Base-by-base conservation (phyloP, 2,113 vertebrate genomes). In the Neoarius graeffei region DNA sequence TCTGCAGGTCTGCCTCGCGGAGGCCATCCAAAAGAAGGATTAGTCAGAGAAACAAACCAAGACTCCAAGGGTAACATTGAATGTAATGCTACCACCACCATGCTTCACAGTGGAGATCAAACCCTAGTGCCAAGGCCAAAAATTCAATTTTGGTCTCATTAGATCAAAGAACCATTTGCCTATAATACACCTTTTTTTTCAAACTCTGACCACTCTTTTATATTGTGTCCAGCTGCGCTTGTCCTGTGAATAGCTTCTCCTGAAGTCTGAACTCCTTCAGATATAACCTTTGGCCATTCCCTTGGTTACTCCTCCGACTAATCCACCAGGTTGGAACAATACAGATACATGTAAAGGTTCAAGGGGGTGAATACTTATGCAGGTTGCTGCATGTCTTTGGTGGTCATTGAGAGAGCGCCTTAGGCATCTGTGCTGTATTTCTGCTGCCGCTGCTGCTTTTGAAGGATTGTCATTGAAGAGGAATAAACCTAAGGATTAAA, bases 401-500 rank as follows among this genome's bases (percentile, higher is more conserved):
- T 81, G 77, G 50, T 59, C 77, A 71, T 17, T 69, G 13, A 48
- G 9, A 80, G 19, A 42, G 8, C 48, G 30, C n/a, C 60, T 14
- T 14, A 42, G 11, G 76, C 5, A 23, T 35, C 62, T 35, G 23
- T 4, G 8, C 59, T 23, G 5, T 20, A 27, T 15, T 30, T 66
- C 50, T 56, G 3, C 50, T 56, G 3, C n/a, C 15, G 48, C 20
- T 60, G 57, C 85, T 54, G 80, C 80, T 82, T 69, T 81, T 57
- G 48, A 81, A 57, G 62, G 85, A 57, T 67, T 11, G 20, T 13
- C 17, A 11, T 35, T 20, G 42, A 54, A 54, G 71, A 64, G 74
- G 23, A 81, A 59, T 59, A 69, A 69, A 59, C 20, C 56, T 35
- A 15, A 42, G 77, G 85, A 81, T 86, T 81, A 86, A 69, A 81